phyloP scores from a whole-genome alignment of 37 sponge, comb jelly and placozoan species.

The Amphimedon queenslandica region DNA sequence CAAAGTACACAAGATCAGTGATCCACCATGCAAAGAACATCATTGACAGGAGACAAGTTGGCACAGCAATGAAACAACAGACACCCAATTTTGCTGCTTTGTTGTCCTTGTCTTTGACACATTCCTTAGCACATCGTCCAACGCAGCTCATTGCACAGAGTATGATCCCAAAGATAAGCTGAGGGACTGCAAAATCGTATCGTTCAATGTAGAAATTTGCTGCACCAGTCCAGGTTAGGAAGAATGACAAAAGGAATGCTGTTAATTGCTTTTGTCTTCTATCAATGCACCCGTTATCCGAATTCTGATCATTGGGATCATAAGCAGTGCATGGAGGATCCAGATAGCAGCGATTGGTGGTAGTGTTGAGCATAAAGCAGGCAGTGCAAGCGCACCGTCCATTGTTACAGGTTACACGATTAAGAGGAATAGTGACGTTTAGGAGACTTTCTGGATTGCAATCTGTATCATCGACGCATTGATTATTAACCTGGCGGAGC shows the following conservation, averaged over 20 bases:
- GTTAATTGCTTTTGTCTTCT: constrained; percentile 29
- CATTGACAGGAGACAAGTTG: neutral
- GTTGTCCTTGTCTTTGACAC: neutral
- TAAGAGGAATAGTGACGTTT: neutral
- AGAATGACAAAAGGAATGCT: constrained; percentile 58
- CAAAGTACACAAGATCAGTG: constrained; percentile 72
- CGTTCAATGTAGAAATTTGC: constrained; percentile 83
- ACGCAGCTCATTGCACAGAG: neutral
- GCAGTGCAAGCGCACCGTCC: constrained; percentile 43
- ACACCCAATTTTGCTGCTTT: neutral
- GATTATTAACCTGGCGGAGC: neutral
- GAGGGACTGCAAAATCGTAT: constrained; percentile 17
- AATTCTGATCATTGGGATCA: neutral
- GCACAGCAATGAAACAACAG: neutral
- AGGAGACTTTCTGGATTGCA: neutral
- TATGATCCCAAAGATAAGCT: neutral
- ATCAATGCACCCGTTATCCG: constrained; percentile 11
- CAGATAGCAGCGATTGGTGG: constrained; percentile 8
- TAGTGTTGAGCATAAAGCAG: constrained; percentile 25
- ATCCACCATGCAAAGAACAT: constrained; percentile 66
- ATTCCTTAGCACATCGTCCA: neutral
- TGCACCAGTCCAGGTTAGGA: constrained; percentile 64
- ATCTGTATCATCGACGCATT: neutral
- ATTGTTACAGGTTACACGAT: neutral
- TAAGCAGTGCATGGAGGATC: constrained; percentile 13